A percentile compares a stretch with the other conserved stretches of the same genome.
These are phyloP conservation scores for Theretra japonica DNA, from an alignment of 2,888 invertebrate species.

Conservation along the genomic window DNA sequence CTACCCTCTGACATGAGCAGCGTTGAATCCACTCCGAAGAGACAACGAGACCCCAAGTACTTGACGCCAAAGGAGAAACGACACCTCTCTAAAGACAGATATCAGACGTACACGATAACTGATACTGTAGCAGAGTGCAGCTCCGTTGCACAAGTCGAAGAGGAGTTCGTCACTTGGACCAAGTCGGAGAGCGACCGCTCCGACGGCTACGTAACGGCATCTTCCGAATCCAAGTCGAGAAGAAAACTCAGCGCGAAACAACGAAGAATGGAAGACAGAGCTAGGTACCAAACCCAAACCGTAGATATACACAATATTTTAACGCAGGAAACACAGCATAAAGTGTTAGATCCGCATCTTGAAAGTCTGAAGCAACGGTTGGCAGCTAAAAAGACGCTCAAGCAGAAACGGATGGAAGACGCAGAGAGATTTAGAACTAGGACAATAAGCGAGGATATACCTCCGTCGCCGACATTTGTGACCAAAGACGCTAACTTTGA, in stretches of 20 bases:
- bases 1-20: constrained; percentile 89
- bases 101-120: constrained; percentile 92
- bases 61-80: constrained; percentile 92
- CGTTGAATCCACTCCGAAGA: constrained; percentile 90
- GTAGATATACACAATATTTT: constrained; percentile 69
- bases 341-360: constrained; percentile 64
- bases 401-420: constrained; percentile 86
- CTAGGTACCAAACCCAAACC: constrained; percentile 89
- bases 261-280: constrained; percentile 86
- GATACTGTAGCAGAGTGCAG: constrained; percentile 73
- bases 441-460: constrained; percentile 85
- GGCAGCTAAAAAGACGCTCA: constrained; percentile 78
- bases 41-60: constrained; percentile 75
- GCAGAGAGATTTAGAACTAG: constrained; percentile 90
- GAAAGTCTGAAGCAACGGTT: constrained; percentile 71
- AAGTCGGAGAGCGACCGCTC: constrained; percentile 76
- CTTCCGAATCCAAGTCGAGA: constrained; percentile 64
- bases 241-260: constrained; percentile 86
- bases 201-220: constrained; percentile 68
- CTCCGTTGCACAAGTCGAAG: constrained; percentile 62
- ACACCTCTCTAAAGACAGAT: constrained; percentile 90
- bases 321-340: constrained; percentile 50
- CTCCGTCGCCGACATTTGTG: constrained; percentile 80
- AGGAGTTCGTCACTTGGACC: constrained; percentile 76
- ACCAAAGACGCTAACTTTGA: constrained; percentile 76